A percentile compares a stretch with the other conserved stretches of the same genome.
Evolutionary conservation across 1,140 invertebrate genomes (phyloP).

Genomic region (Drusus annulatus): DNA sequence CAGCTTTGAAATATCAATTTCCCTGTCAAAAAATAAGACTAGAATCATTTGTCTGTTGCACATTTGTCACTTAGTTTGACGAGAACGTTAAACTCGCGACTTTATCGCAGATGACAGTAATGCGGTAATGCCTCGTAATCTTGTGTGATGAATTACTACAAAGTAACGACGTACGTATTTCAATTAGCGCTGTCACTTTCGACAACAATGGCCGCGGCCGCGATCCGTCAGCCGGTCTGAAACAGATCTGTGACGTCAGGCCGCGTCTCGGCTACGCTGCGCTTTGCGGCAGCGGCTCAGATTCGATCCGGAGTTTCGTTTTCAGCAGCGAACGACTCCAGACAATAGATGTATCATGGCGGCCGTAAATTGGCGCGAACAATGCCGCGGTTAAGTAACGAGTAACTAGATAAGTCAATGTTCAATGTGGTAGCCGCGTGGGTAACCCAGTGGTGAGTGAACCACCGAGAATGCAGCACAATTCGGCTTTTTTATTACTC

Average conservation of each 20-base stretch:
- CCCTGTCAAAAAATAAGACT: too few species aligned
- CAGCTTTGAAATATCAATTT: too few species aligned
- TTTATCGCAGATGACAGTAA: too few species aligned
- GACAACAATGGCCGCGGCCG: neutral
- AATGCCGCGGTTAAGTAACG: constrained; percentile 28
- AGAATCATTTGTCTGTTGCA: too few species aligned
- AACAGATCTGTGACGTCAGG: constrained; percentile 6
- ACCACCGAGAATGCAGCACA: too few species aligned
- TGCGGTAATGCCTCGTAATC: too few species aligned
- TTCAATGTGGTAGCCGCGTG: neutral
- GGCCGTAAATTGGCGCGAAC: constrained; percentile 27
- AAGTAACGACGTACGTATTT: constrained; percentile 31
- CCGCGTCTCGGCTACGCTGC: neutral
- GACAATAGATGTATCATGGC: constrained; percentile 38
- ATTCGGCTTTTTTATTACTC: too few species aligned
- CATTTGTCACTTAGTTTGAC: too few species aligned
- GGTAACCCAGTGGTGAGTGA: too few species aligned
- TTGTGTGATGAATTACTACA: neutral
- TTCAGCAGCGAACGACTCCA: constrained; percentile 3
- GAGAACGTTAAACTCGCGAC: too few species aligned
- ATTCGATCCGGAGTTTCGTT: constrained; percentile 34
- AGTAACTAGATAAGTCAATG: neutral
- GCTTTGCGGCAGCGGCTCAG: constrained; percentile 7
- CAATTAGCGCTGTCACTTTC: constrained; percentile 41
- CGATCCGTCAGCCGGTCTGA: neutral